phyloP scores from a whole-genome alignment of 2,888 invertebrate genomes.

The Ctenicera cuprea region DNA sequence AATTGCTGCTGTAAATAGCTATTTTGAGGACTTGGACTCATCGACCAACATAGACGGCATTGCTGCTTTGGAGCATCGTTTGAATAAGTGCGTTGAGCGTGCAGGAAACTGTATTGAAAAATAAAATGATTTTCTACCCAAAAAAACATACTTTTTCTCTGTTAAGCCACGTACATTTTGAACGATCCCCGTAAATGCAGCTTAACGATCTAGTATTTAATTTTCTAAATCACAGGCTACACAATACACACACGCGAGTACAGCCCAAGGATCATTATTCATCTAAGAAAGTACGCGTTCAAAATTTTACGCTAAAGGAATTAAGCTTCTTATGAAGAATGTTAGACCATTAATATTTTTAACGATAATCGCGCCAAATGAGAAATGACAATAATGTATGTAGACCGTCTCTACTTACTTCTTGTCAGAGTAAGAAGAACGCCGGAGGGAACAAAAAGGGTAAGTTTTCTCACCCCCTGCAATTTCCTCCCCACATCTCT shows the following conservation, averaged over 20 bases:
- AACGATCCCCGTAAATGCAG: too few species aligned
- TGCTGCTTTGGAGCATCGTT: too few species aligned
- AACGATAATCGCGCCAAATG: slow-evolving; percentile 72
- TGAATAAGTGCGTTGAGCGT: too few species aligned
- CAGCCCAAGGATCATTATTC: slow-evolving; percentile 15
- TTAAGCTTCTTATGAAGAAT: slow-evolving; percentile 72
- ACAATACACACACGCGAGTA: slow-evolving; percentile 19
- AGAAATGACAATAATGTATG: slow-evolving; percentile 72
- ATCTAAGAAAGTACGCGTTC: slow-evolving; percentile 59
- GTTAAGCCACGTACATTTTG: too few species aligned
- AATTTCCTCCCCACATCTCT: slow-evolving; percentile 66
- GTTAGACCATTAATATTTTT: slow-evolving; percentile 71
- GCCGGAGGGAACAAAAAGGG: slow-evolving; percentile 63
- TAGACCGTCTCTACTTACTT: slow-evolving; percentile 67
- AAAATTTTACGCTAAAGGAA: slow-evolving; percentile 70
- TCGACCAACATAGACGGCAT: too few species aligned
- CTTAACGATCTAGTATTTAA: slow-evolving; percentile 1
- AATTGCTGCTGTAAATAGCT: too few species aligned
- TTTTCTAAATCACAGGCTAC: slow-evolving; percentile 14
- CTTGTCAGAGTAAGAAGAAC: slow-evolving; percentile 56
- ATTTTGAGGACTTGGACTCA: too few species aligned
- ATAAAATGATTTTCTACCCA: too few species aligned
- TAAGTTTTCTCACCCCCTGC: slow-evolving; percentile 47
- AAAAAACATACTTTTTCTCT: too few species aligned
- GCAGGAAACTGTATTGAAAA: too few species aligned